Percentiles rank a stretch among this genome's conserved stretches.
Evolutionary conservation across 1,140 invertebrate species (phyloP).

Genomic region (Laodelphax striatellus): DNA sequence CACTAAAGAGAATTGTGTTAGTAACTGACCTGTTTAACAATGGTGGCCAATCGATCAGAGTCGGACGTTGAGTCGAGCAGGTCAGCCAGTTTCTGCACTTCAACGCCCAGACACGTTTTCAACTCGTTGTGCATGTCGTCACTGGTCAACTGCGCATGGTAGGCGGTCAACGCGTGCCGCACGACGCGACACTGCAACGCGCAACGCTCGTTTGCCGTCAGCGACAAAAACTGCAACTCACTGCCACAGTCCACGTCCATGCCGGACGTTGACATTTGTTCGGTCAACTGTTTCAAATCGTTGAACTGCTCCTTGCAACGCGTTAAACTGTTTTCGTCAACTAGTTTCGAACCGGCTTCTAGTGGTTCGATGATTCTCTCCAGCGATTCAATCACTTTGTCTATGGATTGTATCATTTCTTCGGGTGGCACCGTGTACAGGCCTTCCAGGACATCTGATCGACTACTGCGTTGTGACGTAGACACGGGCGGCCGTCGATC

Average conservation of each 20-base stretch:
- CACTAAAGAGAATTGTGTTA: too few relatives aligned
- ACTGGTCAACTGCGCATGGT: slow-evolving; percentile 20
- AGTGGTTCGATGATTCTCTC: slow-evolving; percentile 16
- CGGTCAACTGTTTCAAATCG: slow-evolving; percentile 4
- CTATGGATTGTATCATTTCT: slow-evolving; percentile 12
- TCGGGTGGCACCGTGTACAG: background rate
- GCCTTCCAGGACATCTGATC: background rate
- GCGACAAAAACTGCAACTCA: slow-evolving; percentile 18
- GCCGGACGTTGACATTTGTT: background rate
- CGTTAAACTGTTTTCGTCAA: background rate
- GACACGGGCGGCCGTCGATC: background rate
- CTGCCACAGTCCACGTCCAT: slow-evolving; percentile 16
- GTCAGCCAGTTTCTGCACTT: slow-evolving; percentile 21
- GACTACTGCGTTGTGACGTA: too few relatives aligned
- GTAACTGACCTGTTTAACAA: slow-evolving; percentile 21
- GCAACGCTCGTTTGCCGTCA: slow-evolving; percentile 13
- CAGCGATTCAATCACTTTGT: slow-evolving; percentile 15
- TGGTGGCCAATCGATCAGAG: slow-evolving; percentile 15
- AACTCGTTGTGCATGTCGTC: slow-evolving; percentile 22
- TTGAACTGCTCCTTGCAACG: slow-evolving; percentile 2
- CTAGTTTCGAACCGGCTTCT: background rate
- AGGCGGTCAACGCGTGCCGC: slow-evolving; percentile 20
- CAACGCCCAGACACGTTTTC: slow-evolving; percentile 19
- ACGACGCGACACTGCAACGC: slow-evolving; percentile 21
- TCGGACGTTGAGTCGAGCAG: slow-evolving; percentile 19